Conservation (phyloP, 2,113 vertebrate genomes). For the Phalacrocorax brasilianus region DNA sequence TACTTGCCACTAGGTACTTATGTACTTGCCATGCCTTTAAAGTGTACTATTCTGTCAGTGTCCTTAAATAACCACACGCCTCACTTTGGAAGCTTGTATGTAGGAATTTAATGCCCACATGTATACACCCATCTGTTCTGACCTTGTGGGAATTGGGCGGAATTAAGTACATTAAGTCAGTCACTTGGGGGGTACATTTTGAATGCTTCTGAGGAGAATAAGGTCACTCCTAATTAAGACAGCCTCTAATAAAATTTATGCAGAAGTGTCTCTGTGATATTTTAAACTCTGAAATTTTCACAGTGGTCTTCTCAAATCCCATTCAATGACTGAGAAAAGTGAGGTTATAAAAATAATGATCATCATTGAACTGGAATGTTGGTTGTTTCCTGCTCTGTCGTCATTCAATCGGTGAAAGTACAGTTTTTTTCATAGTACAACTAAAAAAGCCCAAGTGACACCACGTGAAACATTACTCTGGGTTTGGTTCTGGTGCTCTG, state of each 20-base stretch:
- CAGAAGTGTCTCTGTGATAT: neutral
- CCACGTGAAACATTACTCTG: conserved; percentile 1
- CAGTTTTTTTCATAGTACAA: neutral
- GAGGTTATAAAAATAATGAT: neutral
- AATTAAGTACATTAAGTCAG: neutral
- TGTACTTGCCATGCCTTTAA: neutral
- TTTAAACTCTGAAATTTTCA: neutral
- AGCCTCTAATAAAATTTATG: neutral
- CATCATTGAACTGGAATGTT: neutral
- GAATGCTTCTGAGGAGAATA: neutral
- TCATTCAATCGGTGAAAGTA: conserved; percentile 7
- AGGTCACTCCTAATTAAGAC: neutral
- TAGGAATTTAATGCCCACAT: neutral
- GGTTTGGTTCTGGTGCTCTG: conserved; percentile 24
- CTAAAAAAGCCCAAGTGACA: neutral
- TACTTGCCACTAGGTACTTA: neutral
- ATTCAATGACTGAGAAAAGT: neutral
- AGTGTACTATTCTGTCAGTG: neutral
- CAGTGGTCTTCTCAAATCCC: neutral
- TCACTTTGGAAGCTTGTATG: neutral
- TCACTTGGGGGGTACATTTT: conserved; percentile 44
- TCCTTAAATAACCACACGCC: neutral
- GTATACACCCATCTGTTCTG: neutral
- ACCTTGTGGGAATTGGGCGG: neutral
- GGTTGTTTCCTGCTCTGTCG: conserved; percentile 31